Conservation (phyloP, 1,140 invertebrate species). For the Teleopsis dalmanni region DNA sequence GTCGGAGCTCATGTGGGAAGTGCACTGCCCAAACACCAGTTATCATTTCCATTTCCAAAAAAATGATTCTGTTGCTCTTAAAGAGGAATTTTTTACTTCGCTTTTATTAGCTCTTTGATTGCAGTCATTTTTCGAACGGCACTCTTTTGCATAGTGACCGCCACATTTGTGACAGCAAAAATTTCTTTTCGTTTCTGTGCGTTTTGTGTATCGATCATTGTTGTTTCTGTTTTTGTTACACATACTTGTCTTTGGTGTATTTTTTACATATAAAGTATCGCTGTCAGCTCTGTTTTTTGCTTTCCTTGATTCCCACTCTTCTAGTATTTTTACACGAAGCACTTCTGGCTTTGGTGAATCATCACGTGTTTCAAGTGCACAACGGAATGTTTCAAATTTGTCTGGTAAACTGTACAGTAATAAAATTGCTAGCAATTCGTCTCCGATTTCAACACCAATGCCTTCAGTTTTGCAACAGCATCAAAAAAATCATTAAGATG, state of each 20-base stretch:
- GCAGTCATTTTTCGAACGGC: background rate
- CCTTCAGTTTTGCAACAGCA: background rate
- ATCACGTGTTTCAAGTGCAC: slow-evolving; percentile 24
- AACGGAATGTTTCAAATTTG: slow-evolving; percentile 18
- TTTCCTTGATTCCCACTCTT: slow-evolving; percentile 18
- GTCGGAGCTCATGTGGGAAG: background rate
- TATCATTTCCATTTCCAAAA: background rate
- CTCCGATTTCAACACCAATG: background rate
- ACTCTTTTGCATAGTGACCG: background rate
- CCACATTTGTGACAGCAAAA: background rate
- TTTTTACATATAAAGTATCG: slow-evolving; percentile 9
- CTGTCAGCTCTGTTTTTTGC: slow-evolving; percentile 11
- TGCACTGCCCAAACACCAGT: slow-evolving; percentile 4
- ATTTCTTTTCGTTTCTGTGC: too few relatives aligned
- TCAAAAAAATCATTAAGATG: slow-evolving; percentile 4
- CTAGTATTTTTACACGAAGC: slow-evolving; percentile 22
- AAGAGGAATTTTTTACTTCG: background rate
- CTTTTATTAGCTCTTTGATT: background rate
- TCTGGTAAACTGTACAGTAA: slow-evolving; percentile 22
- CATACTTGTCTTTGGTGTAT: background rate
- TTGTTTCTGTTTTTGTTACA: slow-evolving; percentile 3
- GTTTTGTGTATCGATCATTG: background rate
- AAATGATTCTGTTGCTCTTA: background rate
- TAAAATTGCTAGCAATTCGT: slow-evolving; percentile 22
- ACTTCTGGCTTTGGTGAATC: slow-evolving; percentile 20